Base-by-base conservation (phyloP, 1,140 invertebrate genomes). In the Scaptomyza hsui region DNA sequence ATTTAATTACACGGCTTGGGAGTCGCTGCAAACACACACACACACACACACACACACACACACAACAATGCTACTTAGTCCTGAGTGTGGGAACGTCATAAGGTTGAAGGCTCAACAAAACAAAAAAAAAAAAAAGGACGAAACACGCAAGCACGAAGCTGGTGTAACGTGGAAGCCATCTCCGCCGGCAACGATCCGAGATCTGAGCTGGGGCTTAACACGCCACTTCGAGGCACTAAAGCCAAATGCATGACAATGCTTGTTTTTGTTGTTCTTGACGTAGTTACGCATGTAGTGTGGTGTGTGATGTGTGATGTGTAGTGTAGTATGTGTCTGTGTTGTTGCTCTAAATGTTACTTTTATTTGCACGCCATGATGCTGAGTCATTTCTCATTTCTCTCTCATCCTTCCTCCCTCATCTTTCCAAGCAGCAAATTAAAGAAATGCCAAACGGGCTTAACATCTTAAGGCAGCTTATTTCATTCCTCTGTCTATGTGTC, bases 391-490 rank as follows among this genome's bases (percentile, higher is more conserved):
- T 37, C 16, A 18, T 24, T 6, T 16, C 15, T 1, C n/a, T 26
- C 9, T 5, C 16, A 5, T 0, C 16, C 24, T 47, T 45, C 44
- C 56, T 19, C 48, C 65, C 51, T 18, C 19, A 29, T 29, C 26
- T 29, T 29, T 32, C 53, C 72, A 65, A 42, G 39, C 61, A 48
- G 45, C 49, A 86, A 88, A 88, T 86, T 86, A 73, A 78, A 81
- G 78, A 76, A 78, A 81, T 68, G 79, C 79, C 72, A 79, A 79
- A 71, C 45, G 68, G 80, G 81, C 80, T 85, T 85, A 86, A 77
- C 65, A 80, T 70, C 77, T 86, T 77, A 77, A 86, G 73, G 77
- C 73, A 45, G 71, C 75, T 60, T 60, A 80, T 63, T 69, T 37
- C 47, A 24, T 55, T 19, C 39, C 24, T 39, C 9, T 47, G 49